A percentile compares a stretch with the other conserved stretches of the same genome.
These are phyloP conservation scores for Phoenicopterus ruber DNA, from an alignment of 2,113 vertebrate genomes.

Conservation along the genomic window DNA sequence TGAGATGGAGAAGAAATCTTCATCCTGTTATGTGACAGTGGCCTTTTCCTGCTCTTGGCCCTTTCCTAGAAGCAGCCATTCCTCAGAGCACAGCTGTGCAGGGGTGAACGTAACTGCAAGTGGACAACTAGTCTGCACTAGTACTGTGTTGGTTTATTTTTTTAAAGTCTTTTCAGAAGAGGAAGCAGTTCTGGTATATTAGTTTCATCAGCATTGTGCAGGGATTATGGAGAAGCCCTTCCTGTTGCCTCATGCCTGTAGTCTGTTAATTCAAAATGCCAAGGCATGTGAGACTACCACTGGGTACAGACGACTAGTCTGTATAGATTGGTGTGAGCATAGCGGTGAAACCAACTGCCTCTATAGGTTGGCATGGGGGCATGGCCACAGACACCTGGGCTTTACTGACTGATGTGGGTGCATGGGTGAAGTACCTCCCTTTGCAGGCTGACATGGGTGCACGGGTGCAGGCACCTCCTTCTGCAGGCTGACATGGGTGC, in stretches of 20 bases:
- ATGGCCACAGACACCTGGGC: too few species aligned
- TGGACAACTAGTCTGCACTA: background rate
- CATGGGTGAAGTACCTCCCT: too few species aligned
- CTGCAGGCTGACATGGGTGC: background rate
- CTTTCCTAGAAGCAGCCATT: background rate
- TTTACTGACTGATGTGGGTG: background rate
- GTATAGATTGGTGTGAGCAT: accelerated
- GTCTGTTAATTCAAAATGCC: too few species aligned
- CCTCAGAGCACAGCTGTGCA: background rate
- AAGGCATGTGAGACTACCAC: accelerated
- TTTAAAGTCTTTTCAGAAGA: background rate
- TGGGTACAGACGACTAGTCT: background rate
- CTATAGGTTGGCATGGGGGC: accelerated
- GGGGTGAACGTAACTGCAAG: too few species aligned
- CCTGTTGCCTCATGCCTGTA: background rate
- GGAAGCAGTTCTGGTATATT: background rate
- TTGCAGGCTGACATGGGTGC: background rate
- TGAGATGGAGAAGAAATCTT: background rate
- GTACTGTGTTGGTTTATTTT: background rate
- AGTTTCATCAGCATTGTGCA: background rate
- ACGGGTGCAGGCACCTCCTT: background rate
- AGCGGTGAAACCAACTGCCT: background rate
- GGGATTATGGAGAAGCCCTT: background rate
- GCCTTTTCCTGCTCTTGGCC: background rate
- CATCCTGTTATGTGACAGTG: background rate